Evolutionary conservation across 30 jellyfish, hydroid and myxozoan species (phyloP).

Genomic region (Hydra vulgaris): DNA sequence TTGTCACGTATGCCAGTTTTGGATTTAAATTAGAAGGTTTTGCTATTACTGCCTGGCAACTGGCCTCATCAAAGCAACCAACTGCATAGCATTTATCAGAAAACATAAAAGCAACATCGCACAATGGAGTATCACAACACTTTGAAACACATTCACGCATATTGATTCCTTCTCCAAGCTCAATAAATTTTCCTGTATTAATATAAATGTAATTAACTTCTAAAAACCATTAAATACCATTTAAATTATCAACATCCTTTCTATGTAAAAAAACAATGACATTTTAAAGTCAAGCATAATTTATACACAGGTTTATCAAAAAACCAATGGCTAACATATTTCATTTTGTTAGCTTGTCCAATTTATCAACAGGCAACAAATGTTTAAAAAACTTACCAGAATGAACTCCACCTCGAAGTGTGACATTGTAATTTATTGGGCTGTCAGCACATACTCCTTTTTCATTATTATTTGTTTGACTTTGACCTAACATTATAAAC

Average conservation of each 20-base stretch:
- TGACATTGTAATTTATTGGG: conserved; percentile 91
- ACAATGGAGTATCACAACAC: conserved; percentile 66
- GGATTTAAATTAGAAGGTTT: conserved; percentile 82
- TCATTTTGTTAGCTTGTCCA: too few species aligned
- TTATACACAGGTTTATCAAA: too few species aligned
- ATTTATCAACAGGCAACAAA: too few species aligned
- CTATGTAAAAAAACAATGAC: too few species aligned
- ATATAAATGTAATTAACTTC: too few species aligned
- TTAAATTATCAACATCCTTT: too few species aligned
- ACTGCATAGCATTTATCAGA: conserved; percentile 88
- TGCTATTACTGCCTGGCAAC: conserved; percentile 91
- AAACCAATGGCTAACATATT: too few species aligned
- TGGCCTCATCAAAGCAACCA: conserved; percentile 66
- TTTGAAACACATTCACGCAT: conserved; percentile 65
- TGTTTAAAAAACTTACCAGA: conserved; percentile 67
- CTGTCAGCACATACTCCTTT: conserved; percentile 59
- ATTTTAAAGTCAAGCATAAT: too few species aligned
- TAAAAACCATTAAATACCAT: too few species aligned
- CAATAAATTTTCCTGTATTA: conserved; percentile 72
- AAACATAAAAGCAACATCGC: conserved; percentile 93
- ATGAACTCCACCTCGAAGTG: conserved; percentile 90
- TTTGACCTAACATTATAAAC: background rate
- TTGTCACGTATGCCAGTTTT: conserved; percentile 62
- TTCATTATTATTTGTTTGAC: background rate
- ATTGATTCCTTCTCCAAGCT: conserved; percentile 82